phyloP scores from a whole-genome alignment of 1,140 invertebrate species.

The Apis cerana region DNA sequence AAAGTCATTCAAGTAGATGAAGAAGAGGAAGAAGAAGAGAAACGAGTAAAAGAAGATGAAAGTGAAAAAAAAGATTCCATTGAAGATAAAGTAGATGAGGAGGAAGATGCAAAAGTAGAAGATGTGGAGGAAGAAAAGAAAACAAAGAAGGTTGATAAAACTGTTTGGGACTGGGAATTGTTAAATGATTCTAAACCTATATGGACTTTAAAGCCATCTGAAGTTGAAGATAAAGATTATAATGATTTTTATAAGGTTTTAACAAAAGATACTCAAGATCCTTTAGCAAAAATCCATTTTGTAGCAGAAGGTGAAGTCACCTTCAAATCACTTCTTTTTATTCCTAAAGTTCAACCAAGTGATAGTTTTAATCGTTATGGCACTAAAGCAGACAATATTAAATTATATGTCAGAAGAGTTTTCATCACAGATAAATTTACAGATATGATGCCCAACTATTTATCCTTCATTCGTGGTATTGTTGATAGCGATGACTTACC shows the following conservation, averaged over 20 bases:
- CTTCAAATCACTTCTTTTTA: constrained; percentile 97
- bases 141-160: constrained; percentile 95
- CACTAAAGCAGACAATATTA: constrained; percentile 96
- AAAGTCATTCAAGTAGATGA: constrained; percentile 95
- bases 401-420: constrained; percentile 97
- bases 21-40: constrained; percentile 81
- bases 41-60: constrained; percentile 82
- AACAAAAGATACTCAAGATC: constrained; percentile 94
- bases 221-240: constrained; percentile 95
- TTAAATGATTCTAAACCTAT: constrained; percentile 98
- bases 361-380: constrained; percentile 98
- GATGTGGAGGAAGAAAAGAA: constrained; percentile 85
- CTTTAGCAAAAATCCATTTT: constrained; percentile 96
- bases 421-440: constrained; percentile 99
- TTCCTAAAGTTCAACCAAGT: constrained; percentile 93
- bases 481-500: constrained; percentile 99
- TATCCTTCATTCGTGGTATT: constrained; percentile 96
- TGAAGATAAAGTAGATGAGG: constrained; percentile 85
- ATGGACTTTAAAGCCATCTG: constrained; percentile 95
- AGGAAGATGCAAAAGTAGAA: constrained; percentile 85
- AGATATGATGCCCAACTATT: constrained; percentile 99
- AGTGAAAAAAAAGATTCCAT: constrained; percentile 81
- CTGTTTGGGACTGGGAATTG: constrained; percentile 98
- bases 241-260: constrained; percentile 96
- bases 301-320: constrained; percentile 99